Evolutionary conservation across 2,113 vertebrate genomes (phyloP).

Genomic region (Smithornis capensis): DNA sequence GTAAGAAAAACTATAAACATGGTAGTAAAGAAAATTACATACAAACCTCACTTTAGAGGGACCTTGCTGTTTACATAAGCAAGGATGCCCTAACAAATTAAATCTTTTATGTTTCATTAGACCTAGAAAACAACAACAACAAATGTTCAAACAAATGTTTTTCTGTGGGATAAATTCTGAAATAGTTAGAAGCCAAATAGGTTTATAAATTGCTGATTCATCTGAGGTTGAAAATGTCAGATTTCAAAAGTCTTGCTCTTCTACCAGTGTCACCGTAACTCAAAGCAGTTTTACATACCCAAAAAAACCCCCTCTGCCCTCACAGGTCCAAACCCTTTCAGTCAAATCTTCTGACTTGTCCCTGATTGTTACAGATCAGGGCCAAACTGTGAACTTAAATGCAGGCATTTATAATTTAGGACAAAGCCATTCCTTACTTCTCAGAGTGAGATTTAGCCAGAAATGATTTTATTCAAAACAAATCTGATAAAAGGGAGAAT

Average conservation of each 20-base stretch:
- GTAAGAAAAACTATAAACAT: background rate
- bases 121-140: background rate
- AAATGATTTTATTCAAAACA: background rate
- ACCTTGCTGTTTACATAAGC: background rate
- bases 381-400: background rate
- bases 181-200: background rate
- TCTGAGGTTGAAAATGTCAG: background rate
- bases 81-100: background rate
- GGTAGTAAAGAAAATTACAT: background rate
- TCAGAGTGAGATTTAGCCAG: background rate
- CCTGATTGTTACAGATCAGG: background rate
- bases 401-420: background rate
- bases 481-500: slow-evolving; percentile 18
- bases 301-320: background rate
- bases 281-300: background rate
- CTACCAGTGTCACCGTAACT: background rate
- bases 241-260: background rate
- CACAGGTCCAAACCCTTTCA: background rate
- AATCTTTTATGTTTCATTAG: background rate
- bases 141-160: background rate
- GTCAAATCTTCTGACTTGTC: background rate
- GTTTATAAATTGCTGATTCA: background rate
- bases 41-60: background rate
- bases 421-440: background rate
- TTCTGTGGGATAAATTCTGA: background rate